Evolutionary conservation across 2,797 vertebrate species (phyloP).

Genomic region (Epinephelus awoara): DNA sequence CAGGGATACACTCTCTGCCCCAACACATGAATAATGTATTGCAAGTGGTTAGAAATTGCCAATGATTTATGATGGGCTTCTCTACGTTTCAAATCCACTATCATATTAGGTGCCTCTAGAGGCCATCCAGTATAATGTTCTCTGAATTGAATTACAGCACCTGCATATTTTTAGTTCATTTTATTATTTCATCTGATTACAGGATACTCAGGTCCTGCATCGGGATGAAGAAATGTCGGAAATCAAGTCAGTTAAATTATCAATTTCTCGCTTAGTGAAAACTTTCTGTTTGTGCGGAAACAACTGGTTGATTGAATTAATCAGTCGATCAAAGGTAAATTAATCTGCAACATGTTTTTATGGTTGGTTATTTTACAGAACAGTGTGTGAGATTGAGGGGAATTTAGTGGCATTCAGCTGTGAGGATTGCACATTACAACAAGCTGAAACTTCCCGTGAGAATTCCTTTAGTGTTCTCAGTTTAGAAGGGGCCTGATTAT

Average conservation of each 20-base stretch:
- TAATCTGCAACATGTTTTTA: too few relatives aligned
- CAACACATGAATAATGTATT: slow-evolving; percentile 72
- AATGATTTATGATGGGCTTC: slow-evolving; percentile 58
- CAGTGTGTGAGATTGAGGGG: too few relatives aligned
- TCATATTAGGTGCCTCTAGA: slow-evolving; percentile 4
- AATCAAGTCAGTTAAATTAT: neutral
- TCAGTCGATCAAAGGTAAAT: neutral
- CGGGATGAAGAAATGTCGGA: neutral
- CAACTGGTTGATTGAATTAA: neutral
- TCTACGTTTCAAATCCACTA: neutral
- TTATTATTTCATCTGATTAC: neutral
- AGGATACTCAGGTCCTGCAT: neutral
- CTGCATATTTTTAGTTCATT: neutral
- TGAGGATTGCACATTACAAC: too few relatives aligned
- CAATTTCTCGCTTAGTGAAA: neutral
- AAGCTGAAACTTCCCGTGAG: too few relatives aligned
- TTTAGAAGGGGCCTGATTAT: too few relatives aligned
- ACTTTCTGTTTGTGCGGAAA: neutral
- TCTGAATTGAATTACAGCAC: slow-evolving; percentile 4
- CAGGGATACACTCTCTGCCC: slow-evolving; percentile 41
- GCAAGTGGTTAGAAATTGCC: slow-evolving; percentile 48
- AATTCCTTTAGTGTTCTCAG: too few relatives aligned
- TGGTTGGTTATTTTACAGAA: too few relatives aligned
- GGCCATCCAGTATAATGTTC: neutral
- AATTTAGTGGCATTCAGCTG: too few relatives aligned